phyloP scores from a whole-genome alignment of 2,113 vertebrate species.

The Labeo rohita region DNA sequence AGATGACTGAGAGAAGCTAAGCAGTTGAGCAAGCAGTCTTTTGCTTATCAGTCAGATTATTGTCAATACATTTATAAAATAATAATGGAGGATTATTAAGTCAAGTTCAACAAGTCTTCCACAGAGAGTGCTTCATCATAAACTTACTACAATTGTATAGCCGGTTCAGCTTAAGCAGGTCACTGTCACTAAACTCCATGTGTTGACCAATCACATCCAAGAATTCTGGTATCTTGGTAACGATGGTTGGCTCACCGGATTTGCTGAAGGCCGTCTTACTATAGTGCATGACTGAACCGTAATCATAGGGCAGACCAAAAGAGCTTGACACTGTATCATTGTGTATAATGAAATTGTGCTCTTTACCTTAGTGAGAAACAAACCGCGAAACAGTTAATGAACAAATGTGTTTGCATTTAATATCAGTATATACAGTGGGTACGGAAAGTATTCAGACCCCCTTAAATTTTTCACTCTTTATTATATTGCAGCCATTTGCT shows the following conservation, averaged over 20 bases:
- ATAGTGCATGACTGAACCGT: conserved; percentile 91
- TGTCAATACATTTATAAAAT: background rate
- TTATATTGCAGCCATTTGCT: too few relatives aligned
- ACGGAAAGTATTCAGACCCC: too few relatives aligned
- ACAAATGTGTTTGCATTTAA: background rate
- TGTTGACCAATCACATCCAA: conserved; percentile 89
- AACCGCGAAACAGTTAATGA: background rate
- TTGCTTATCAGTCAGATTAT: background rate
- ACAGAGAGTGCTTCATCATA: background rate
- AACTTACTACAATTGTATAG: conserved; percentile 91
- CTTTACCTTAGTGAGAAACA: conserved; percentile 71
- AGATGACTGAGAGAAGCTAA: too few relatives aligned
- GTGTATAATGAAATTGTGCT: conserved; percentile 78
- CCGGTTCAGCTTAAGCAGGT: conserved; percentile 84
- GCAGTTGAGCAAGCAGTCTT: background rate
- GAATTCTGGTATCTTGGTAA: conserved; percentile 87
- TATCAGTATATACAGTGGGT: background rate
- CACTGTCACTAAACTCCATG: conserved; percentile 92
- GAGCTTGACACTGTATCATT: conserved; percentile 74
- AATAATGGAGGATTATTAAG: background rate
- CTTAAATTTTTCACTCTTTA: too few relatives aligned
- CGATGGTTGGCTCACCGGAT: conserved; percentile 82
- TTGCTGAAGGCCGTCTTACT: conserved; percentile 85
- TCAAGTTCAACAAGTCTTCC: background rate
- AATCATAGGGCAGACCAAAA: conserved; percentile 88